These are phyloP conservation scores for Thunnus maccoyii DNA, from an alignment of 2,113 vertebrate species.

Conservation along the genomic window DNA sequence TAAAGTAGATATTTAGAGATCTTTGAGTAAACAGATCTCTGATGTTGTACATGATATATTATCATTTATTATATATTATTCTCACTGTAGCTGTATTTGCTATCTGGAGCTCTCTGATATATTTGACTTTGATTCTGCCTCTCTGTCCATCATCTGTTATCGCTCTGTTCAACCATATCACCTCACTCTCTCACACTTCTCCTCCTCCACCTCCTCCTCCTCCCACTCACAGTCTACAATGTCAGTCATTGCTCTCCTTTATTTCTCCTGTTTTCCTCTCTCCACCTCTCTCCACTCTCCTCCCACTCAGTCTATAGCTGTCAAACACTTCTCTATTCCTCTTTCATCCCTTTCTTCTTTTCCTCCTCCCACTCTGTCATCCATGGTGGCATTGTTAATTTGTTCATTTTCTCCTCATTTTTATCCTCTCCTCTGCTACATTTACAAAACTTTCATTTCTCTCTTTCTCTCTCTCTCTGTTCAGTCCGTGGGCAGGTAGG, in stretches of 20 bases:
- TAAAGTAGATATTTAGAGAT: not conserved
- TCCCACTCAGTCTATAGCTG: slow-evolving; percentile 40
- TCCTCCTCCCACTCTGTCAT: slow-evolving; percentile 29
- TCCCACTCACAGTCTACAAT: slow-evolving; percentile 39
- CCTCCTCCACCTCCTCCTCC: slow-evolving; percentile 31
- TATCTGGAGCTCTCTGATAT: not conserved
- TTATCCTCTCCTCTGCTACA: slow-evolving; percentile 6
- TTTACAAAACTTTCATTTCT: slow-evolving; percentile 2
- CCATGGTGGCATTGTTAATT: slow-evolving; percentile 3
- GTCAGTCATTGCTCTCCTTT: slow-evolving; percentile 28
- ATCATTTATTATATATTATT: not conserved
- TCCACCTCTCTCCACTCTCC: slow-evolving; percentile 12
- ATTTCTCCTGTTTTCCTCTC: slow-evolving; percentile 12
- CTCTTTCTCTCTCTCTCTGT: not conserved
- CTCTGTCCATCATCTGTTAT: not conserved
- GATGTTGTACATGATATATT: not conserved
- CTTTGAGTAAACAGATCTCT: not conserved
- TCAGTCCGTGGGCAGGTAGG: slow-evolving; percentile 30
- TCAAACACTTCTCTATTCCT: slow-evolving; percentile 12
- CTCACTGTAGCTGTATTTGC: not conserved
- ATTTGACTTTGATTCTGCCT: not conserved
- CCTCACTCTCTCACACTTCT: slow-evolving; percentile 22
- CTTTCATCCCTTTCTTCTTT: slow-evolving; percentile 9
- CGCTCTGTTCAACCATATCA: not conserved
- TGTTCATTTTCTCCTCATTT: slow-evolving; percentile 27